Base-by-base conservation (phyloP, 2,888 invertebrate genomes). In the Matsumyia berberina region DNA sequence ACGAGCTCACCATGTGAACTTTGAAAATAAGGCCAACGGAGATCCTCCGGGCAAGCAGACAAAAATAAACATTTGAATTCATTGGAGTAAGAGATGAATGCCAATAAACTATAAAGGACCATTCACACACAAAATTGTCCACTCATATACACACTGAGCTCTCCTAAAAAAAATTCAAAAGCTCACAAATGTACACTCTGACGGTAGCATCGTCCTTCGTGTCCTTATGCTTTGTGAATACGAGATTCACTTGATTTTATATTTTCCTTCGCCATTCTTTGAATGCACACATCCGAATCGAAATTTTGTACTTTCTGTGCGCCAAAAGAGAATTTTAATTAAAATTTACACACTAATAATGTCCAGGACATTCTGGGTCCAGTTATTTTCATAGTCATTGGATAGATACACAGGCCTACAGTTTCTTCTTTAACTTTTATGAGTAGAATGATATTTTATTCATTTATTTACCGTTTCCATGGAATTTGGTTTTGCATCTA, bases 311-410 rank as follows among this genome's bases (percentile, higher is more conserved):
- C 62, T 72, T 72, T 67, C 39, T 46, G 55, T 77, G 60, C 69
- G 57, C 53, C 67, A 57, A 83, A 83, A 83, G 82, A 77, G 82
- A 83, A 83, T 83, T 83, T 83, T 78, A 83, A 83, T 83, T 83
- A 73, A 83, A 83, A 83, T 72, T 62, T 77, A 78, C 82, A 77
- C 82, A 82, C 82, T 64, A 62, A 78, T 49, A 1, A 9, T 24
- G 73, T 39, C 55, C 80, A 69, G 74, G 46, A 74, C 49, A 64
- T 55, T 60, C 29, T 67, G 44, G 11, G 74, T 72, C 35, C 55
- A 60, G 39, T 58, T 44, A 33, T 72, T 31, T 46, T 58, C 9
- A 31, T 37, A 49, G 66, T 72, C 72, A 57, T 66, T 79, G 55
- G 19, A 7, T 46, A n/a, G 15, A 35, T 35, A 51, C 9, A 17